Percentiles rank a stretch among this genome's conserved stretches.
Conservation (phyloP, 92 coral and sea anemone genomes). For the Palythoa caribaeorum region DNA sequence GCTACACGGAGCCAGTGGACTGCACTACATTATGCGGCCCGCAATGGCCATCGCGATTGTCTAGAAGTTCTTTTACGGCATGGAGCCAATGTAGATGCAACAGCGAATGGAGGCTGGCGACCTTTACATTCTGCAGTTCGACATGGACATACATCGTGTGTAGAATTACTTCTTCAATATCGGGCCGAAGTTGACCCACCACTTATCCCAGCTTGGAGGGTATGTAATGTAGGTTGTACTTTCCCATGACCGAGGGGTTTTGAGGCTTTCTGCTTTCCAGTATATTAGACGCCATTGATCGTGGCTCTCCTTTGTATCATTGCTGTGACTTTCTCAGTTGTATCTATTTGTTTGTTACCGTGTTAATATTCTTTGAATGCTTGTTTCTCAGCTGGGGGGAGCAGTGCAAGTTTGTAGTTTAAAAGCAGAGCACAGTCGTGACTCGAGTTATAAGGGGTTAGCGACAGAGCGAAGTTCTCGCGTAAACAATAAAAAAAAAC, state of each 20-base stretch:
- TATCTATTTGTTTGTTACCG: constrained; percentile 85
- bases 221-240: constrained; percentile 58
- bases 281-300: constrained; percentile 16
- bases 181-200: constrained; percentile 99
- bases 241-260: neutral
- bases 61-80: constrained; percentile 94
- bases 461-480: constrained; percentile 51
- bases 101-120: constrained; percentile 99
- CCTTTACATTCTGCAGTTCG: constrained; percentile 97
- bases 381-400: constrained; percentile 90
- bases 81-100: constrained; percentile 97
- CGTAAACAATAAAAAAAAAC: constrained; percentile 53
- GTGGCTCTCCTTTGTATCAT: constrained; percentile 47
- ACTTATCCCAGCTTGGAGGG: constrained; percentile 89
- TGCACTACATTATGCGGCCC: constrained; percentile 97
- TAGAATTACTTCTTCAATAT: constrained; percentile 86
- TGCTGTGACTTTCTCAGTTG: constrained; percentile 54
- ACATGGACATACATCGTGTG: constrained; percentile 97
- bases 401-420: constrained; percentile 73
- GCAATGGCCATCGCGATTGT: constrained; percentile 97
- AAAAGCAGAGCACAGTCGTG: constrained; percentile 55
- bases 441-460: constrained; percentile 41
- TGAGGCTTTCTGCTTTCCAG: constrained; percentile 42
- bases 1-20: constrained; percentile 98
- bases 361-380: constrained; percentile 85